These are phyloP conservation scores for Holcopasites calliopsidis DNA, from an alignment of 1,140 invertebrate species.

Conservation along the genomic window DNA sequence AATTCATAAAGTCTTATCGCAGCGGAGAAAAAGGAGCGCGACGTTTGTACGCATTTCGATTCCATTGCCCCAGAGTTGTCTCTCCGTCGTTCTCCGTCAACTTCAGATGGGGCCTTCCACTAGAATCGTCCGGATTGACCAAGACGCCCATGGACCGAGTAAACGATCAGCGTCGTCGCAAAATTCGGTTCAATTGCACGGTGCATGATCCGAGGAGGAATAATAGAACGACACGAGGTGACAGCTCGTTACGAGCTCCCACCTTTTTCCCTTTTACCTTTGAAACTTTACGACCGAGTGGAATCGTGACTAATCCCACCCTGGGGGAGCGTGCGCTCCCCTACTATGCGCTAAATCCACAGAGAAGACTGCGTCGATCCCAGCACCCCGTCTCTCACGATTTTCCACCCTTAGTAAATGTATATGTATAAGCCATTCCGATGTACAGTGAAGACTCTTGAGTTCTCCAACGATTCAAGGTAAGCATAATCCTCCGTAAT, in stretches of 20 bases:
- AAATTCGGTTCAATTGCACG: constrained; percentile 27
- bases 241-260: constrained; percentile 39
- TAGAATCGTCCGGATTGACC: neutral
- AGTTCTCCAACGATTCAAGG: no score
- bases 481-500: no score
- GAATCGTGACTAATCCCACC: constrained; percentile 47
- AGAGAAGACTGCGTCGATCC: neutral
- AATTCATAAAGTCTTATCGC: neutral
- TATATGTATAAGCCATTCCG: no score
- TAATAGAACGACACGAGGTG: constrained; percentile 34
- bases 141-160: neutral
- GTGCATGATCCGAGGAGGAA: constrained; percentile 15
- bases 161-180: constrained; percentile 13
- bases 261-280: constrained; percentile 42
- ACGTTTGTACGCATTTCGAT: neutral
- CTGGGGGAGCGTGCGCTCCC: constrained; percentile 35
- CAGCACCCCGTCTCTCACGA: neutral
- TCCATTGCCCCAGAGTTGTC: neutral
- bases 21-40: neutral
- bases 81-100: neutral
- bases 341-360: constrained; percentile 30
- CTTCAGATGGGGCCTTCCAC: neutral
- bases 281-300: constrained; percentile 42
- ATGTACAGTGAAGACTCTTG: no score
- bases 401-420: neutral